phyloP scores from a whole-genome alignment of 2,797 vertebrate genomes.

The Artibeus jamaicensis region DNA sequence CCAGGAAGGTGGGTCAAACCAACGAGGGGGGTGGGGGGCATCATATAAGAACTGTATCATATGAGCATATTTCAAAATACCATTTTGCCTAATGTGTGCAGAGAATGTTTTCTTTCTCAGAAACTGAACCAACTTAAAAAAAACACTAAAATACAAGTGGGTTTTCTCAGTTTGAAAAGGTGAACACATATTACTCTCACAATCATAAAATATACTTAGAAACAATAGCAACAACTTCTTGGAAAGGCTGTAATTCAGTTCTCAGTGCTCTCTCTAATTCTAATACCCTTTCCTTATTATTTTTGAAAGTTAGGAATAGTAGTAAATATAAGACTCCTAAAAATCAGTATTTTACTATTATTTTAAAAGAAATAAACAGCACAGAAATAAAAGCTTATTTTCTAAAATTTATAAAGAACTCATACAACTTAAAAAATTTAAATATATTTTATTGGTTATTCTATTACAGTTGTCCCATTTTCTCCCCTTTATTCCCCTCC shows the following conservation, averaged over 20 bases:
- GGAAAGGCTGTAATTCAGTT: not conserved
- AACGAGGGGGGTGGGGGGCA: accelerated
- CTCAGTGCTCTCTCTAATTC: not conserved
- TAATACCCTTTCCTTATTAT: not conserved
- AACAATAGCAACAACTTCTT: not conserved
- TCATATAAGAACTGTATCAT: not conserved
- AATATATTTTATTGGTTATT: no score
- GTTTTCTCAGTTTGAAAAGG: not conserved
- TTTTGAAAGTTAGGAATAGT: not conserved
- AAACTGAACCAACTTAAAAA: not conserved
- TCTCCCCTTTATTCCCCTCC: no score
- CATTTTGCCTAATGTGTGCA: not conserved
- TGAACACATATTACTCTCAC: not conserved
- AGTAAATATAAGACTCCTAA: not conserved
- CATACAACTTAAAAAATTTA: not conserved
- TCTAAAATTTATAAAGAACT: not conserved
- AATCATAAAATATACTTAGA: not conserved
- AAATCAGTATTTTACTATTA: not conserved
- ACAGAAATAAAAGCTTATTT: not conserved
- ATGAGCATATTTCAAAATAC: not conserved
- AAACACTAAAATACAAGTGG: not conserved
- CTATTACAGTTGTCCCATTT: no score
- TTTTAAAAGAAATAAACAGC: not conserved
- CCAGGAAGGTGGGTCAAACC: not conserved
- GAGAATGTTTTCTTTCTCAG: not conserved